These are phyloP conservation scores for Diogma glabrata DNA, from an alignment of 2,888 invertebrate genomes.

Conservation along the genomic window DNA sequence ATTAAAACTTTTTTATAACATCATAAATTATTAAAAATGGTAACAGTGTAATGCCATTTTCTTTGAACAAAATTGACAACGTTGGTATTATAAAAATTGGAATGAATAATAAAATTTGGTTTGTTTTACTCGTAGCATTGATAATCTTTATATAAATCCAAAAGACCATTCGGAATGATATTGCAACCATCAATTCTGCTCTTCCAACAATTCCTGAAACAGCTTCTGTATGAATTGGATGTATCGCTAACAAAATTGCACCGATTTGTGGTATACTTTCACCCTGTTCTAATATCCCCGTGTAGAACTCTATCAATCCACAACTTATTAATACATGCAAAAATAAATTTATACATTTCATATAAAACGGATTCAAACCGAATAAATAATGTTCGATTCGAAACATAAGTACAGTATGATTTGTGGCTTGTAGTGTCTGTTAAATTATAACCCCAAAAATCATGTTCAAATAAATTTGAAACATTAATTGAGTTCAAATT, in stretches of 20 bases:
- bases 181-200: slow-evolving; percentile 77
- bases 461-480: slow-evolving; percentile 59
- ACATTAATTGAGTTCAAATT: slow-evolving; percentile 40
- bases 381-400: slow-evolving; percentile 28
- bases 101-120: too few species aligned
- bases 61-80: too few species aligned
- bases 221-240: slow-evolving; percentile 89
- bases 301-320: slow-evolving; percentile 9
- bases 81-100: too few species aligned
- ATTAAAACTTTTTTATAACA: not conserved
- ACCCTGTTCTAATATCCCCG: slow-evolving; percentile 5
- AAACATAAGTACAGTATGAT: slow-evolving; percentile 75
- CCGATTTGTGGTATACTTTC: slow-evolving; percentile 39
- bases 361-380: slow-evolving; percentile 28
- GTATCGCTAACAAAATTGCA: slow-evolving; percentile 70
- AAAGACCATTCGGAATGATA: slow-evolving; percentile 51
- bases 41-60: slow-evolving; percentile 82
- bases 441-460: slow-evolving; percentile 90
- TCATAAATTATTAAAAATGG: not conserved
- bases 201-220: slow-evolving; percentile 87
- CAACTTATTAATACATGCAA: slow-evolving; percentile 23
- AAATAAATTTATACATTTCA: slow-evolving; percentile 32
- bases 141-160: too few species aligned
- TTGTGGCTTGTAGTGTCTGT: slow-evolving; percentile 77
- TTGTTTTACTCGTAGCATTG: too few species aligned